Evolutionary conservation across 2,113 vertebrate species (phyloP), one percentile per base, ranked within the genome.

Genomic region (Scatophagus argus): DNA sequence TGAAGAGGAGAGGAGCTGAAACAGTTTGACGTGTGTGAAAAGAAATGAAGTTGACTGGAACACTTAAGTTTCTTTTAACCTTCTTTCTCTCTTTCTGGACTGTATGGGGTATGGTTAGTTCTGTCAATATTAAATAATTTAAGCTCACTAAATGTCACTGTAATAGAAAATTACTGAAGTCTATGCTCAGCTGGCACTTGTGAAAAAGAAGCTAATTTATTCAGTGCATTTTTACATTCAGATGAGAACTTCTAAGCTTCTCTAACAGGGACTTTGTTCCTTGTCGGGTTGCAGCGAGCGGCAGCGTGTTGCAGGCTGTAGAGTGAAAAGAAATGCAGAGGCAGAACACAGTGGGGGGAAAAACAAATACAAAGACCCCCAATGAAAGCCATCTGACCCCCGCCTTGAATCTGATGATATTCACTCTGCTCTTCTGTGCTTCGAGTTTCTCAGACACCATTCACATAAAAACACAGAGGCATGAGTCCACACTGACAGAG

Each of bases 331-430:
- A 21, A 16, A 54, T 14, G 5, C 8, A 59, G 38, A 19, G 29
- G 56, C 27, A 5, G 21, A 5, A 17, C 49, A 12, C 81, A 54
- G 74, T 0, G 25, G 59, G 65, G 65, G 51, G 54, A 56, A 16
- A 59, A 52, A 74, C 29, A 73, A 61, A 66, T 27, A 64, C 8
- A 41, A 51, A 75, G 56, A 27, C 17, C 63, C 9, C 43, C 23
- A 27, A 5, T 58, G 52, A 65, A 83, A 71, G 34, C 44, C 38
- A 65, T 71, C 51, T 60, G 82, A 66, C 77, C 60, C 54, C 59
- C 19, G 46, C 60, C 21, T 64, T 8, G 38, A 65, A 59, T 74
- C 34, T 38, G 49, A 84, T 38, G 51, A 70, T 59, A 64, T 44
- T 38, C 29, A 17, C 41, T 55, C 21, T 14, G 47, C 65, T 56